A percentile compares a stretch with the other conserved stretches of the same genome.
Conservation (phyloP, 2,113 vertebrate species). For the Nerophis lumbriciformis region DNA sequence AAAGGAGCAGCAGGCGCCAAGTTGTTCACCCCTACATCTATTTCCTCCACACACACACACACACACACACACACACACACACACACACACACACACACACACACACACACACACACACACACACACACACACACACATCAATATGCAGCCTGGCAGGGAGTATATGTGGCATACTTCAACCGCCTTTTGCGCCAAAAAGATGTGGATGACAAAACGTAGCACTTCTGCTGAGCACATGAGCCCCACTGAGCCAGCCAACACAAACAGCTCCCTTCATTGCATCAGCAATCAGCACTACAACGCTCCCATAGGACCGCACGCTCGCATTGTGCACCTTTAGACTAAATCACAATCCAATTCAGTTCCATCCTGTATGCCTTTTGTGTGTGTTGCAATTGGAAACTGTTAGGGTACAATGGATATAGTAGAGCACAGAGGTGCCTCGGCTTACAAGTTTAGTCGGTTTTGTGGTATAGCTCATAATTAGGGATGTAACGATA, state of each 20-base stretch:
- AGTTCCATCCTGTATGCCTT: neutral
- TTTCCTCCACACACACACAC: constrained; percentile 8
- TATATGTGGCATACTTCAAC: constrained; percentile 15
- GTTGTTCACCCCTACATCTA: constrained; percentile 4
- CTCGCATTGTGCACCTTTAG: neutral
- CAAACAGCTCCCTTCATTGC: constrained; percentile 39
- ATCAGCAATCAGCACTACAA: constrained; percentile 14
- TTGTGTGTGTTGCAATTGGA: neutral
- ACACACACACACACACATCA: constrained; percentile 18
- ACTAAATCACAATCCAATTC: constrained; percentile 7
- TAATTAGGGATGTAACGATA: too few relatives aligned
- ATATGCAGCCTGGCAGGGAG: constrained; percentile 32
- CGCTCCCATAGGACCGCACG: neutral
- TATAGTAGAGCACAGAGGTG: too few relatives aligned
- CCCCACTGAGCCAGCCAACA: constrained; percentile 36
- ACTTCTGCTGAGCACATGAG: constrained; percentile 45
- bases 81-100: constrained; percentile 15
- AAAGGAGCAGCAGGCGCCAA: constrained; percentile 3
- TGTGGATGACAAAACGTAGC: constrained; percentile 39
- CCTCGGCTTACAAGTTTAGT: too few relatives aligned
- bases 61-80: constrained; percentile 16
- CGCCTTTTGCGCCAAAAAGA: constrained; percentile 26
- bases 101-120: constrained; percentile 11
- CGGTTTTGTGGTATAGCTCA: too few relatives aligned
- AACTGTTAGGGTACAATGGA: too few relatives aligned